phyloP scores from a whole-genome alignment of 2,113 vertebrate genomes.

The Mesitornis unicolor region DNA sequence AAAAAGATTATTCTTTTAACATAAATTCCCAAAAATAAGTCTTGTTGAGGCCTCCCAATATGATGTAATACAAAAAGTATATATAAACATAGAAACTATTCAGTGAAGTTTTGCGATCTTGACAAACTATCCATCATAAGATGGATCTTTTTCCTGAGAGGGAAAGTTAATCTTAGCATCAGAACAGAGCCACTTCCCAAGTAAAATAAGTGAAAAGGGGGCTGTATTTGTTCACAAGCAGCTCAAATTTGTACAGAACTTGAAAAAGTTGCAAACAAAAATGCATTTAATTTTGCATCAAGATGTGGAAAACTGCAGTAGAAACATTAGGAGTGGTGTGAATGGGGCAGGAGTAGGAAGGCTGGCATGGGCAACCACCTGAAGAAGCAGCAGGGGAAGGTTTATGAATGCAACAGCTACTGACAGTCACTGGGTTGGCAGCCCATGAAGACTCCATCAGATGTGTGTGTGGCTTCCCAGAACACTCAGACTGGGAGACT shows the following conservation, averaged over 20 bases:
- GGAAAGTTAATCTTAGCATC: background rate
- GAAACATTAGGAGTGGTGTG: accelerated
- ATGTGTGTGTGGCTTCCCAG: background rate
- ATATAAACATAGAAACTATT: slow-evolving; percentile 13
- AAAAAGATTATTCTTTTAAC: background rate
- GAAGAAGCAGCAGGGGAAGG: background rate
- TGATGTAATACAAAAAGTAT: slow-evolving; percentile 21
- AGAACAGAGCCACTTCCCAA: background rate
- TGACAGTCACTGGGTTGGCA: background rate
- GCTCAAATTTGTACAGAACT: background rate
- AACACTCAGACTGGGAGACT: background rate
- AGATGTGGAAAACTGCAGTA: background rate
- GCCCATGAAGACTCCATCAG: background rate
- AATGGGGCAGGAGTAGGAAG: background rate
- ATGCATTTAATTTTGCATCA: background rate
- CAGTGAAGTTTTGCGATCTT: background rate
- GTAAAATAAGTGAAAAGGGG: background rate
- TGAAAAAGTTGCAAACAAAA: background rate
- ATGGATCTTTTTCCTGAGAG: background rate
- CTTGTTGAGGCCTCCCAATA: background rate
- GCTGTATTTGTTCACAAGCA: background rate
- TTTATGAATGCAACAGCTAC: background rate
- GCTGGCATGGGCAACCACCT: background rate
- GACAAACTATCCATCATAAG: background rate
- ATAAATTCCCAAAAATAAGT: slow-evolving; percentile 7